Evolutionary conservation across 2,113 vertebrate species (phyloP).

Genomic region (Heptranchias perlo): DNA sequence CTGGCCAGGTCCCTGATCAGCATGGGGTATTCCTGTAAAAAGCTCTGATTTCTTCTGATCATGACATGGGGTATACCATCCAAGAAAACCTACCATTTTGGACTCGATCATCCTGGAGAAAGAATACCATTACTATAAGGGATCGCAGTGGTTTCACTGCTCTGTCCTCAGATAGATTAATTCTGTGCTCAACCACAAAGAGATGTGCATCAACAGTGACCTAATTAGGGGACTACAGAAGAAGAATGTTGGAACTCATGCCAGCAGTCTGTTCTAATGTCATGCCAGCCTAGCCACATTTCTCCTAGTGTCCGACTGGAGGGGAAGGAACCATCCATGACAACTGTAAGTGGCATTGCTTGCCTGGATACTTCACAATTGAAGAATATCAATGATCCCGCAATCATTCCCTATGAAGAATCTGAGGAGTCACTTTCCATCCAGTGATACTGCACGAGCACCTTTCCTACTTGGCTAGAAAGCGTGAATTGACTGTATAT

Average conservation of each 20-base stretch:
- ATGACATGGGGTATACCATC: not conserved
- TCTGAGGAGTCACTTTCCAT: not conserved
- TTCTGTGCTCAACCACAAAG: not conserved
- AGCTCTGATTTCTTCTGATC: not conserved
- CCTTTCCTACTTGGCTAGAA: not conserved
- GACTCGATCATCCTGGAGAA: not conserved
- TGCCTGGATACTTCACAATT: not conserved
- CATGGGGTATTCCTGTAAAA: not conserved
- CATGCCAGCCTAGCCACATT: not conserved
- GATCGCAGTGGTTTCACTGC: not conserved
- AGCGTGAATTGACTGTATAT: not conserved
- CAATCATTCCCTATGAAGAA: no score
- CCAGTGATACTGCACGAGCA: not conserved
- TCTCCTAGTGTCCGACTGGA: not conserved
- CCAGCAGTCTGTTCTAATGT: not conserved
- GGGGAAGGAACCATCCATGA: not conserved
- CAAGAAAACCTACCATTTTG: not conserved
- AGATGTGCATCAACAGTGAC: not conserved
- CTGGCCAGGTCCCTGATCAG: not conserved
- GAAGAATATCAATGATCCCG: not conserved
- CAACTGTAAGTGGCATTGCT: not conserved
- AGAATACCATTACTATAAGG: not conserved
- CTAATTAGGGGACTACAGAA: not conserved
- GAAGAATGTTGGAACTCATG: not conserved
- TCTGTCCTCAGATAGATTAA: not conserved